phyloP scores from a whole-genome alignment of 2,113 vertebrate genomes.

The Propithecus coquereli region DNA sequence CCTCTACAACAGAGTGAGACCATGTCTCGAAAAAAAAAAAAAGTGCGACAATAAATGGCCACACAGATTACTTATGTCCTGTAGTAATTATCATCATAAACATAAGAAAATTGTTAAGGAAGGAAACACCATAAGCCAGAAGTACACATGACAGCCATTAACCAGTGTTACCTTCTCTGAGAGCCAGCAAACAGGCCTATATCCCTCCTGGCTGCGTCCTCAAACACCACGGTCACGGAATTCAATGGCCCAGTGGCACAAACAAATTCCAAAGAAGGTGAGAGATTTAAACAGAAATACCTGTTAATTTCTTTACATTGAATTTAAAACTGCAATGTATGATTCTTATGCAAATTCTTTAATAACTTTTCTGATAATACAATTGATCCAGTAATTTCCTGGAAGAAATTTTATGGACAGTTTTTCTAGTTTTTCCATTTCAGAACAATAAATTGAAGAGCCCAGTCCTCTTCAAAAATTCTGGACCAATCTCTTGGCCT shows the following conservation, averaged over 20 bases:
- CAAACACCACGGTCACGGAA: not conserved
- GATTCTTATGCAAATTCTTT: not conserved
- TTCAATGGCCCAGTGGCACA: not conserved
- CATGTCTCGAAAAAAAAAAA: not conserved
- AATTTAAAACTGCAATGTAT: not conserved
- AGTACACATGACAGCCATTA: not conserved
- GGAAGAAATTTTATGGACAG: not conserved
- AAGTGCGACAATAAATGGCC: not conserved
- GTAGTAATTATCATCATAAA: not conserved
- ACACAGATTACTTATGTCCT: not conserved
- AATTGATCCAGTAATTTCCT: not conserved
- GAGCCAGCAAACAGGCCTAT: not conserved
- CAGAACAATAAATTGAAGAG: not conserved
- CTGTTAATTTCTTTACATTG: not conserved
- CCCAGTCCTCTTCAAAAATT: not conserved
- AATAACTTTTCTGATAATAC: not conserved
- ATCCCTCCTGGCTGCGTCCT: not conserved
- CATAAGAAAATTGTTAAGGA: not conserved
- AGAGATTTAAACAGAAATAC: not conserved
- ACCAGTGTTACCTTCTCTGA: not conserved
- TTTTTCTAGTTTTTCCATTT: not conserved
- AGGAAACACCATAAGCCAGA: not conserved
- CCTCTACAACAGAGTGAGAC: not conserved
- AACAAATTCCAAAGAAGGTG: not conserved
- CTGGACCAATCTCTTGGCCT: not conserved